These are phyloP conservation scores for Nyctalus aviator DNA, from an alignment of 2,797 vertebrate species.

Conservation along the genomic window DNA sequence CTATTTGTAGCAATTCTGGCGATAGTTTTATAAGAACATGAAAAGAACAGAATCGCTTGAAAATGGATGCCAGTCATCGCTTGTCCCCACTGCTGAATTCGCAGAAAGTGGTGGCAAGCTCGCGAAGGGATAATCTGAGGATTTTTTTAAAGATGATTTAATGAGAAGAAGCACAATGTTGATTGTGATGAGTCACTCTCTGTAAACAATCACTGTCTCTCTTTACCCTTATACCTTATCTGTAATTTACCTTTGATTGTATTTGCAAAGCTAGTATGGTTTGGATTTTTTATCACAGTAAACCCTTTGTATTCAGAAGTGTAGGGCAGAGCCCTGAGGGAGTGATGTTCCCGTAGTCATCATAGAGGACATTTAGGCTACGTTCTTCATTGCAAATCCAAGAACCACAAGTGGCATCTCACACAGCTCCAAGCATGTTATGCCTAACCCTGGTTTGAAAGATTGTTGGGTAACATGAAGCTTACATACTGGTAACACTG, in stretches of 20 bases:
- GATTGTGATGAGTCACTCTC: slow-evolving; percentile 90
- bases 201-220: slow-evolving; percentile 88
- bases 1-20: slow-evolving; percentile 87
- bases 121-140: slow-evolving; percentile 85
- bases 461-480: slow-evolving; percentile 79
- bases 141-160: slow-evolving; percentile 88
- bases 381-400: slow-evolving; percentile 89
- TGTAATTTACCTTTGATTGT: slow-evolving; percentile 88
- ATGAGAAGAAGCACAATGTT: slow-evolving; percentile 92
- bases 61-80: slow-evolving; percentile 84
- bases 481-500: slow-evolving; percentile 84
- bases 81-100: slow-evolving; percentile 82
- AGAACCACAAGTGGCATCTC: slow-evolving; percentile 86
- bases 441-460: slow-evolving; percentile 83
- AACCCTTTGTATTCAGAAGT: slow-evolving; percentile 94
- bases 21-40: slow-evolving; percentile 86
- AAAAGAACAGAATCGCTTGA: slow-evolving; percentile 84
- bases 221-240: slow-evolving; percentile 89
- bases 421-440: slow-evolving; percentile 81
- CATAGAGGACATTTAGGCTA: slow-evolving; percentile 90
- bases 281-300: slow-evolving; percentile 89
- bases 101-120: slow-evolving; percentile 83
- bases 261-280: slow-evolving; percentile 89
- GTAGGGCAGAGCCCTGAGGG: slow-evolving; percentile 95
- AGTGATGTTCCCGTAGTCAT: slow-evolving; percentile 88